phyloP scores from a whole-genome alignment of 2,113 vertebrate genomes.

The Phoenicopterus ruber region DNA sequence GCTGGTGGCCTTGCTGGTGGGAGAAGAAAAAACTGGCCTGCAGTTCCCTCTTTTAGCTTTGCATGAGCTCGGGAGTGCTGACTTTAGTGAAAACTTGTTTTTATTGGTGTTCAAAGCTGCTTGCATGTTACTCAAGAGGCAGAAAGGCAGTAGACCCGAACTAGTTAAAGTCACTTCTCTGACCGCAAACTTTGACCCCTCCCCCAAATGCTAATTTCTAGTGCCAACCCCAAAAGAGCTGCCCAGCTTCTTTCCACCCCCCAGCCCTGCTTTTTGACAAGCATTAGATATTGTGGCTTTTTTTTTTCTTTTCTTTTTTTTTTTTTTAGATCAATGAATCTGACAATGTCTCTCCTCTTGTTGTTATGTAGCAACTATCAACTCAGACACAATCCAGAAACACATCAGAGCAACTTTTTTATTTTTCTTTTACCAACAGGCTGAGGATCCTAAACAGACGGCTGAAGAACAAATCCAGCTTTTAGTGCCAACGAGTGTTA shows the following conservation, averaged over 20 bases:
- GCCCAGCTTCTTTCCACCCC: not conserved
- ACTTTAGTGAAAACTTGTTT: constrained; percentile 52
- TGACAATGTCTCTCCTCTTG: not conserved
- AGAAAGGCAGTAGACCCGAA: not conserved
- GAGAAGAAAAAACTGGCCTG: not conserved
- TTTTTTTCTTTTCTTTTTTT: not conserved
- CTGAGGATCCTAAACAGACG: not conserved
- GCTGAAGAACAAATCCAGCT: not conserved
- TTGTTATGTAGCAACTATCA: not conserved
- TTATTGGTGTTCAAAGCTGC: constrained; percentile 16
- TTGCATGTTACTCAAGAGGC: not conserved
- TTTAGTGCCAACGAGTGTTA: not conserved
- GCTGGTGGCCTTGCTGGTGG: not conserved
- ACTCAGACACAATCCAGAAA: not conserved
- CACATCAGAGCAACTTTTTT: not conserved
- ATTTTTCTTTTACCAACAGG: not conserved
- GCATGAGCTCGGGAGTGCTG: constrained; percentile 26
- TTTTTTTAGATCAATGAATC: not conserved
- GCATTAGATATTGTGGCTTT: not conserved
- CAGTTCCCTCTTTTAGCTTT: constrained; percentile 30
- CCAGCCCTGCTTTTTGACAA: not conserved
- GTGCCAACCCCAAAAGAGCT: not conserved
- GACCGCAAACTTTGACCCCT: not conserved
- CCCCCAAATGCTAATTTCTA: not conserved
- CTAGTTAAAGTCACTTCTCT: not conserved